These are phyloP conservation scores for Metalampra italica DNA, from an alignment of 2,888 invertebrate species.

Conservation along the genomic window DNA sequence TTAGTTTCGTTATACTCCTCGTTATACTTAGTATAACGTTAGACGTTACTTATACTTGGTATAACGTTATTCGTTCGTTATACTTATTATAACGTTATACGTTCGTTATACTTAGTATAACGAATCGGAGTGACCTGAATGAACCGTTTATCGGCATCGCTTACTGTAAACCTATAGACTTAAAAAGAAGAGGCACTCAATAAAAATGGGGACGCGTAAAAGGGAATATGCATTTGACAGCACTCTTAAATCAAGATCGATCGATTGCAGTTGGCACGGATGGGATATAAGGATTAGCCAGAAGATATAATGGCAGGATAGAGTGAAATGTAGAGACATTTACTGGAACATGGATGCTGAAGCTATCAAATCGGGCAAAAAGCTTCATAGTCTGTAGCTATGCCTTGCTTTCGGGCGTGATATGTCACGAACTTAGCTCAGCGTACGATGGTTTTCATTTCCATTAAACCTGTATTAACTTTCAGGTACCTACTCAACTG, in stretches of 20 bases:
- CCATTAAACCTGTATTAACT: neutral
- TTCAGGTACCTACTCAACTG: neutral
- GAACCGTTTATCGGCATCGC: too few relatives aligned
- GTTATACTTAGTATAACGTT: too few relatives aligned
- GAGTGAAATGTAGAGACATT: neutral
- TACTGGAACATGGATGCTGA: neutral
- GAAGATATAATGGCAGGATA: neutral
- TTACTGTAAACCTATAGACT: neutral
- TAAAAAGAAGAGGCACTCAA: neutral
- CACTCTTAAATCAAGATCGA: constrained; percentile 5
- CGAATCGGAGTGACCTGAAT: too few relatives aligned
- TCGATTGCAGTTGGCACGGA: constrained; percentile 4
- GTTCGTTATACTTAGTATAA: too few relatives aligned
- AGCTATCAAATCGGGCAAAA: neutral
- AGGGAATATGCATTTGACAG: neutral
- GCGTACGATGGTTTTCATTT: neutral
- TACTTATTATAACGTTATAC: too few relatives aligned
- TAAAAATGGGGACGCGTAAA: neutral
- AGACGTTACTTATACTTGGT: too few relatives aligned
- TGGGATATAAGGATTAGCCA: neutral
- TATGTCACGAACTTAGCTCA: constrained; percentile 3
- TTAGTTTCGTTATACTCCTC: too few relatives aligned
- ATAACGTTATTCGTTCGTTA: too few relatives aligned
- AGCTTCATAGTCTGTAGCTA: neutral
- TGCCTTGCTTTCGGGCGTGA: neutral